Evolutionary conservation across 2,888 invertebrate genomes (phyloP).

Genomic region (Drosophila mulleri): DNA sequence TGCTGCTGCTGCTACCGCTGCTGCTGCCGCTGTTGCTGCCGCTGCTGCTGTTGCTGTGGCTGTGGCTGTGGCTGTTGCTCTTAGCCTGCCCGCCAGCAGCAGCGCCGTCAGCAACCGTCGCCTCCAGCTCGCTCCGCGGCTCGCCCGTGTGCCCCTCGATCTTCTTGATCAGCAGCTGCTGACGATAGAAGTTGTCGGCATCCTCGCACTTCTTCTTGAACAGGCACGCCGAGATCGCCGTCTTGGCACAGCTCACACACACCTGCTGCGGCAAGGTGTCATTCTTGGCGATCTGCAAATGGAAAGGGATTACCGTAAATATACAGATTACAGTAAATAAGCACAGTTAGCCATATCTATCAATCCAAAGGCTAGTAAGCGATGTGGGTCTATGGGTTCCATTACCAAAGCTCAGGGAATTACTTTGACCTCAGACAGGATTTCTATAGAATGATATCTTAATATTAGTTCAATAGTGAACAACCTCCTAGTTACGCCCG

Average conservation of each 20-base stretch:
- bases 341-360: not conserved
- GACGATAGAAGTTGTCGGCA: slow-evolving; percentile 84
- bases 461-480: too few relatives aligned
- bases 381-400: not conserved
- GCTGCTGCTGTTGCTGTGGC: slow-evolving; percentile 43
- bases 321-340: too few relatives aligned
- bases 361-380: not conserved
- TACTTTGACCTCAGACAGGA: too few relatives aligned
- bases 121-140: not conserved
- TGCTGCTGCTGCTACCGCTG: slow-evolving; percentile 38
- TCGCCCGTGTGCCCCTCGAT: slow-evolving; percentile 65
- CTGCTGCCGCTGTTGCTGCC: slow-evolving; percentile 36
- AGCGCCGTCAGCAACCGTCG: slow-evolving; percentile 9
- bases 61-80: slow-evolving; percentile 31
- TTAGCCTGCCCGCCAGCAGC: slow-evolving; percentile 26
- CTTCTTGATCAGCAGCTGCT: slow-evolving; percentile 82
- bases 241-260: slow-evolving; percentile 83
- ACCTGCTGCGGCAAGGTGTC: slow-evolving; percentile 84
- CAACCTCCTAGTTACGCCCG: too few relatives aligned
- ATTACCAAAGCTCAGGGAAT: not conserved
- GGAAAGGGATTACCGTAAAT: not conserved
- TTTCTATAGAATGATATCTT: too few relatives aligned
- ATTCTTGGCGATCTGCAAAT: slow-evolving; percentile 81
- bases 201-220: slow-evolving; percentile 85
- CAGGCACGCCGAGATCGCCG: slow-evolving; percentile 82